phyloP scores from a whole-genome alignment of 1,140 invertebrate species.

The Achroia grisella region DNA sequence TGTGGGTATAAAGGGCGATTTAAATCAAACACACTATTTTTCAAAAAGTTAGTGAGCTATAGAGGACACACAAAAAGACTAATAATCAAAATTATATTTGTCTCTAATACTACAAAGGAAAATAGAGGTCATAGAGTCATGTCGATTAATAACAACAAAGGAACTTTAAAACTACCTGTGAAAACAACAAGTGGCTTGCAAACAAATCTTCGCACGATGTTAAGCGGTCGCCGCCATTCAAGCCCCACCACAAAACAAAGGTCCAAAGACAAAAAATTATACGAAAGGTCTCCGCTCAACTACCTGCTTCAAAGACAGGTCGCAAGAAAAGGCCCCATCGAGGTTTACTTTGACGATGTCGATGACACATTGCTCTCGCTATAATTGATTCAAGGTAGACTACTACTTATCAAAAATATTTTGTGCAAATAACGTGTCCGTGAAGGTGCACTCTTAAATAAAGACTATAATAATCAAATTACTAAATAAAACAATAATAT shows the following conservation, averaged over 20 bases:
- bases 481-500: too few relatives aligned
- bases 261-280: slow-evolving; percentile 44
- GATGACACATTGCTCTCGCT: slow-evolving; percentile 43
- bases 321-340: slow-evolving; percentile 12
- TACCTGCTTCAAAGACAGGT: slow-evolving; percentile 43
- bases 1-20: too few relatives aligned
- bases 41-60: too few relatives aligned
- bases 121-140: too few relatives aligned
- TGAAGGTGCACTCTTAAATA: too few relatives aligned
- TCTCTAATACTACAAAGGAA: too few relatives aligned
- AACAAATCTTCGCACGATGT: slow-evolving; percentile 23
- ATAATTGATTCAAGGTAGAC: slow-evolving; percentile 12
- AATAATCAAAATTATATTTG: too few relatives aligned
- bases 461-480: too few relatives aligned
- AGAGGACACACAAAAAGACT: too few relatives aligned
- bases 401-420: slow-evolving; percentile 8
- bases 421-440: slow-evolving; percentile 19
- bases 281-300: slow-evolving; percentile 39
- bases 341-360: slow-evolving; percentile 27
- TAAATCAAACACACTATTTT: too few relatives aligned
- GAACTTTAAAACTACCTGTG: slow-evolving; percentile 3
- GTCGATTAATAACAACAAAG: slow-evolving; percentile 13
- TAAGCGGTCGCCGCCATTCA: slow-evolving; percentile 23
- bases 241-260: slow-evolving; percentile 28
- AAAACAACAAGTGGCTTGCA: slow-evolving; percentile 32